Evolutionary conservation across 1,140 invertebrate species (phyloP).

Genomic region (Tetranychus cinnabarinus): DNA sequence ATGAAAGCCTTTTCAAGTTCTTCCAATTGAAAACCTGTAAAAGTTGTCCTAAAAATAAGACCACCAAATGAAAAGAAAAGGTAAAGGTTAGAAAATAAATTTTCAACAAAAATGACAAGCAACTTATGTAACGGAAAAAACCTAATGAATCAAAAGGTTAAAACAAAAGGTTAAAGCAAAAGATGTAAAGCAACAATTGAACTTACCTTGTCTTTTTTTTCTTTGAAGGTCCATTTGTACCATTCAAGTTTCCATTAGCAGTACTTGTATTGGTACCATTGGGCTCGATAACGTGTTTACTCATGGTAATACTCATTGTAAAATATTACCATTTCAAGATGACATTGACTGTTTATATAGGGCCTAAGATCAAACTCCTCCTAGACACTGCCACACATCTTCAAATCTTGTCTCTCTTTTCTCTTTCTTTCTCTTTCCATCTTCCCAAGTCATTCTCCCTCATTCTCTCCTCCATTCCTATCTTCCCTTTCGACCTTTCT

Average conservation of each 20-base stretch:
- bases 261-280: not conserved
- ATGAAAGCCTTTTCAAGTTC: constrained; percentile 82
- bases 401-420: not conserved
- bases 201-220: not conserved
- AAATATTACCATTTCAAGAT: not conserved
- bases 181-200: too few relatives aligned
- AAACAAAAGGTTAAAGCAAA: not conserved
- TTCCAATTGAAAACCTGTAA: constrained; percentile 82
- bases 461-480: too few relatives aligned
- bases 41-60: constrained; percentile 55
- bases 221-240: not conserved
- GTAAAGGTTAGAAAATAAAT: not conserved
- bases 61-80: constrained; percentile 26
- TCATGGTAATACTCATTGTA: not conserved
- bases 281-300: not conserved
- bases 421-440: not conserved
- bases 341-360: not conserved
- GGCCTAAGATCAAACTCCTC: not conserved
- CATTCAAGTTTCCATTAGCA: not conserved
- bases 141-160: not conserved
- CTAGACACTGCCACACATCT: not conserved
- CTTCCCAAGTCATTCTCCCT: too few relatives aligned
- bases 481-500: too few relatives aligned
- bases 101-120: too few relatives aligned
- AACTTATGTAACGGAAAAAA: too few relatives aligned